Percentiles rank a stretch among this genome's conserved stretches.
These are phyloP conservation scores for Microtus richardsoni DNA, from an alignment of 2,113 vertebrate genomes.

Conservation along the genomic window DNA sequence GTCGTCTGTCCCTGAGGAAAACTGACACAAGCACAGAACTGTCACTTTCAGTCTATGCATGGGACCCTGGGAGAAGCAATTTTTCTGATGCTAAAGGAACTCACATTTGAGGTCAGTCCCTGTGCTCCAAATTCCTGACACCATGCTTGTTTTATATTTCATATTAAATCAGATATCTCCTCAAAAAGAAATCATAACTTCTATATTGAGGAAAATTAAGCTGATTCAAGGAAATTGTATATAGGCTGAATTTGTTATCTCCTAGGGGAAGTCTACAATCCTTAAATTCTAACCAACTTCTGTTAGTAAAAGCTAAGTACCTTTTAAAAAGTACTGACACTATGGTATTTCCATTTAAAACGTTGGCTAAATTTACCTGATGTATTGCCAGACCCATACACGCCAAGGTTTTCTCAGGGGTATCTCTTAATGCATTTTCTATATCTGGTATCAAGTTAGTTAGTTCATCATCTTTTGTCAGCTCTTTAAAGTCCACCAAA, in stretches of 20 bases:
- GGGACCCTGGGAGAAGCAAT: not conserved
- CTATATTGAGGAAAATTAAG: conserved; percentile 22
- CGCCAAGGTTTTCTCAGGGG: conserved; percentile 93
- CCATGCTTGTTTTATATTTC: not conserved
- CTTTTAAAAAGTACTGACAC: not conserved
- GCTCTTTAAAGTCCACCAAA: conserved; percentile 95
- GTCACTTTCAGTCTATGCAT: conserved; percentile 11
- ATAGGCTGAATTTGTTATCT: not conserved
- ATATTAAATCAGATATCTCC: not conserved
- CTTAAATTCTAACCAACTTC: conserved; percentile 20
- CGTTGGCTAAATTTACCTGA: conserved; percentile 88
- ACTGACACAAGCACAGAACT: not conserved
- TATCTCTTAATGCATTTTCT: conserved; percentile 90
- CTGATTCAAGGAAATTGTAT: not conserved
- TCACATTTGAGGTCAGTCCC: not conserved
- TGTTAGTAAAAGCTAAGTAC: conserved; percentile 30
- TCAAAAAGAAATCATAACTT: not conserved
- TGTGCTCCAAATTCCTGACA: not conserved
- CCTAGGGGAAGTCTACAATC: not conserved
- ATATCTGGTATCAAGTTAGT: conserved; percentile 86
- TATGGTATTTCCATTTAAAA: conserved; percentile 41
- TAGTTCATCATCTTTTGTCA: conserved; percentile 87
- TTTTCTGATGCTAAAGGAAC: not conserved
- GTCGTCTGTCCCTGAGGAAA: not conserved
- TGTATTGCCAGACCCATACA: conserved; percentile 97